Percentiles rank a stretch among this genome's conserved stretches.
Evolutionary conservation across 1,140 invertebrate genomes (phyloP).

Genomic region (Camponotus floridanus): DNA sequence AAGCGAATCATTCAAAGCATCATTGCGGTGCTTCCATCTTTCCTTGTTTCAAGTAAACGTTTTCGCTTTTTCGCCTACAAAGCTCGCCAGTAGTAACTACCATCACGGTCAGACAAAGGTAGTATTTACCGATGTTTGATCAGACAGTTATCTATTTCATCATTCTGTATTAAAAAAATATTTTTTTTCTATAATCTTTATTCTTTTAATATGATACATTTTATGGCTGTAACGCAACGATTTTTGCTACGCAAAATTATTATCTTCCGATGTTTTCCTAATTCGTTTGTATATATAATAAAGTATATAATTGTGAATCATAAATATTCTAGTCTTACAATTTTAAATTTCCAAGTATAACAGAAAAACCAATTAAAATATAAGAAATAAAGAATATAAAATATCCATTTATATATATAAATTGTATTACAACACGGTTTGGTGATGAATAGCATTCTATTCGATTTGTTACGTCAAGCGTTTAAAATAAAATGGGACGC

Average conservation of each 20-base stretch:
- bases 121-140: conserved; percentile 24
- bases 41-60: not conserved
- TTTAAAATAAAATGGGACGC: conserved; percentile 33
- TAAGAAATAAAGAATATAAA: too few relatives aligned
- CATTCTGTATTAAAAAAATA: not conserved
- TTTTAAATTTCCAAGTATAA: not conserved
- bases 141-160: conserved; percentile 57
- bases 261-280: not conserved
- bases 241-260: not conserved
- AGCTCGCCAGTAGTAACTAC: conserved; percentile 31
- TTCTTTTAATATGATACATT: not conserved
- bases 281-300: not conserved
- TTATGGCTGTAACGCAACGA: not conserved
- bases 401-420: not conserved
- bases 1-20: not conserved
- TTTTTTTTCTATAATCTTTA: not conserved
- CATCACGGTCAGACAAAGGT: conserved; percentile 28
- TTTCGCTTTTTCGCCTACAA: not conserved
- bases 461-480: not conserved
- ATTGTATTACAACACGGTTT: not conserved
- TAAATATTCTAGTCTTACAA: not conserved
- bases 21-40: conserved; percentile 63
- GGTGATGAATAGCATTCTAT: not conserved
- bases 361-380: not conserved
- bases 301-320: not conserved